phyloP scores from a whole-genome alignment of 2,888 invertebrate genomes.

The Glaucopsyche alexis region DNA sequence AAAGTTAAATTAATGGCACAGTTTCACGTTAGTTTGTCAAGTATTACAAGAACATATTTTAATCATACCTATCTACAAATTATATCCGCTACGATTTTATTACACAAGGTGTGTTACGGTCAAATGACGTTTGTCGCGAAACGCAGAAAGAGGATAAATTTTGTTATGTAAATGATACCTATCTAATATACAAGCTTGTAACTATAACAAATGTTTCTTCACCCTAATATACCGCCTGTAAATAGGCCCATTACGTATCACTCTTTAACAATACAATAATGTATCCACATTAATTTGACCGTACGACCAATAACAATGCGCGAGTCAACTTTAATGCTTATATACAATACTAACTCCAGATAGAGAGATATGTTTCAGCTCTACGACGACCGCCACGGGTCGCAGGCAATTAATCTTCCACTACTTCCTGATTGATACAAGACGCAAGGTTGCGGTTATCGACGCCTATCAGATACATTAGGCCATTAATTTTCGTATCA shows the following conservation, averaged over 20 bases:
- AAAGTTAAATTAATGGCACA: slow-evolving; percentile 79
- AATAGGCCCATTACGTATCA: slow-evolving; percentile 53
- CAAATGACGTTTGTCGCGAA: slow-evolving; percentile 13
- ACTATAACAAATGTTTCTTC: slow-evolving; percentile 44
- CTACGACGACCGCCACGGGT: slow-evolving; percentile 47
- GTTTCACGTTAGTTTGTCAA: slow-evolving; percentile 78
- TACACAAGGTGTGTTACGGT: slow-evolving; percentile 33
- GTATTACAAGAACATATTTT: slow-evolving; percentile 61
- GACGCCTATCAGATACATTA: slow-evolving; percentile 49
- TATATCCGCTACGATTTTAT: slow-evolving; percentile 49
- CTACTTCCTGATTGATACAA: slow-evolving; percentile 29
- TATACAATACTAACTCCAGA: slow-evolving; percentile 50
- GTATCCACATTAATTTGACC: slow-evolving; percentile 48
- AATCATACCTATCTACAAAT: slow-evolving; percentile 46
- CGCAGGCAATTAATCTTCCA: slow-evolving; percentile 37
- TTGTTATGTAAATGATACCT: slow-evolving; percentile 39
- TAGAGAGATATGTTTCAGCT: slow-evolving; percentile 65
- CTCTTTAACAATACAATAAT: slow-evolving; percentile 48
- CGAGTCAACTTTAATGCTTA: slow-evolving; percentile 49
- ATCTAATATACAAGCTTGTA: slow-evolving; percentile 36
- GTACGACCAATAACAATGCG: slow-evolving; percentile 51
- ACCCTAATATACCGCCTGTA: slow-evolving; percentile 40
- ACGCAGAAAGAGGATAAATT: slow-evolving; percentile 37
- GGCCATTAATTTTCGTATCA: slow-evolving; percentile 67
- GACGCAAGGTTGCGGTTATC: slow-evolving; percentile 19